Evolutionary conservation across 2,888 invertebrate species (phyloP).

Genomic region (Aleiodes alternator): DNA sequence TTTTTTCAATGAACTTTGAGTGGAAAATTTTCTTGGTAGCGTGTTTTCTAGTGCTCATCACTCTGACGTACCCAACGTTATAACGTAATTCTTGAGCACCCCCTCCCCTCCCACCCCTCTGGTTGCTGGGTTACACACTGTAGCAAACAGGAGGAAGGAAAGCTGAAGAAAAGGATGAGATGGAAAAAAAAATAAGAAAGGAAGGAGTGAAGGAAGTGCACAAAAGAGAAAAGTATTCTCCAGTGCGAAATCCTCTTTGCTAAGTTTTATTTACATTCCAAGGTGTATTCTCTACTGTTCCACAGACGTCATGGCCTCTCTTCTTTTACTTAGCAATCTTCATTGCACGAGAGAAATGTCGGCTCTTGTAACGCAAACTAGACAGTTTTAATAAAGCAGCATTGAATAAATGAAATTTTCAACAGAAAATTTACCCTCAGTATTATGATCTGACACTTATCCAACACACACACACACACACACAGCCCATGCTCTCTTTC

Average conservation of each 20-base stretch:
- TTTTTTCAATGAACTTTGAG: not conserved
- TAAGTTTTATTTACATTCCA: conserved; percentile 38
- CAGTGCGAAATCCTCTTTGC: conserved; percentile 37
- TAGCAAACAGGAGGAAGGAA: conserved; percentile 3
- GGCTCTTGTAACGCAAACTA: conserved; percentile 31
- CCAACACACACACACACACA: no score
- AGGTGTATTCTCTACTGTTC: conserved; percentile 34
- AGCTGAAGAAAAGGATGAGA: not conserved
- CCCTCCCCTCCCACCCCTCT: not conserved
- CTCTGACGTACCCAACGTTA: conserved; percentile 19
- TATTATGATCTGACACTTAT: conserved; percentile 31
- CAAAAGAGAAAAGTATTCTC: conserved; percentile 26
- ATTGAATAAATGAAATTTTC: conserved; percentile 38
- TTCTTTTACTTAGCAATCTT: conserved; percentile 16
- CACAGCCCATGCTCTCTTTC: not conserved
- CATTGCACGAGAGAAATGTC: conserved; percentile 26
- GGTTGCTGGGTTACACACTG: conserved; percentile 26
- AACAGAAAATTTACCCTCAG: conserved; percentile 29
- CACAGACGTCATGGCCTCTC: not conserved
- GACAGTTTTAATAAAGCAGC: conserved; percentile 40
- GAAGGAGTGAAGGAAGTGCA: not conserved
- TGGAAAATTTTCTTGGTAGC: conserved; percentile 3
- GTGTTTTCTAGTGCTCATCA: conserved; percentile 20
- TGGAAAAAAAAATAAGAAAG: not conserved
- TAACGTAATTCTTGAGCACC: conserved; percentile 25